Evolutionary conservation across 2,797 vertebrate genomes (phyloP).

Genomic region (Rhyacichthys aspro): DNA sequence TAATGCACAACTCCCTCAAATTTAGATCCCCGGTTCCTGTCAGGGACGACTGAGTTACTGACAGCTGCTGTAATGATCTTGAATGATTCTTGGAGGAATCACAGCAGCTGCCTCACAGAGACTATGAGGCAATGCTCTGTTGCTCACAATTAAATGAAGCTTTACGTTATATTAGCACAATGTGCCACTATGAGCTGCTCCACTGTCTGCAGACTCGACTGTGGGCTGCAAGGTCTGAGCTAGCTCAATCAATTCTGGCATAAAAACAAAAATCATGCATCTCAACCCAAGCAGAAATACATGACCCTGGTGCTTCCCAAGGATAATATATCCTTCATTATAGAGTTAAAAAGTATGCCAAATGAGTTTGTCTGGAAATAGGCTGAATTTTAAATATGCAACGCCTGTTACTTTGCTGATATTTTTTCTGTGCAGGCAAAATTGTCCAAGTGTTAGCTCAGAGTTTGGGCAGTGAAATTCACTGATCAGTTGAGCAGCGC

Average conservation of each 20-base stretch:
- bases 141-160: conserved; percentile 56
- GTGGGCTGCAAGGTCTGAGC: conserved; percentile 21
- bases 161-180: conserved; percentile 45
- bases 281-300: conserved; percentile 14
- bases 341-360: conserved; percentile 9
- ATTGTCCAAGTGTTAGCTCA: neutral
- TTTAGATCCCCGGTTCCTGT: conserved; percentile 33
- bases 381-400: conserved; percentile 10
- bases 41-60: conserved; percentile 33
- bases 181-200: conserved; percentile 8
- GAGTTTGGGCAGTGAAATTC: neutral
- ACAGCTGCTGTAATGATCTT: conserved; percentile 52
- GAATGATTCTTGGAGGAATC: conserved; percentile 25
- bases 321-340: conserved; percentile 15
- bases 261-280: conserved; percentile 15
- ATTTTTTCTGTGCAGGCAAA: conserved; percentile 2
- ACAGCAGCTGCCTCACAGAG: conserved; percentile 35
- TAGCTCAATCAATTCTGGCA: conserved; percentile 18
- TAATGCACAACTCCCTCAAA: conserved; percentile 43
- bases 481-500: conserved; percentile 2
- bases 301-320: conserved; percentile 23
- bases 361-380: conserved; percentile 14
- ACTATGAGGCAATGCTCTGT: conserved; percentile 39
- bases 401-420: conserved; percentile 2
- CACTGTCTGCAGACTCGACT: conserved; percentile 11